These are phyloP conservation scores for Aethes cnicana DNA, from an alignment of 2,888 invertebrate genomes.

Conservation along the genomic window DNA sequence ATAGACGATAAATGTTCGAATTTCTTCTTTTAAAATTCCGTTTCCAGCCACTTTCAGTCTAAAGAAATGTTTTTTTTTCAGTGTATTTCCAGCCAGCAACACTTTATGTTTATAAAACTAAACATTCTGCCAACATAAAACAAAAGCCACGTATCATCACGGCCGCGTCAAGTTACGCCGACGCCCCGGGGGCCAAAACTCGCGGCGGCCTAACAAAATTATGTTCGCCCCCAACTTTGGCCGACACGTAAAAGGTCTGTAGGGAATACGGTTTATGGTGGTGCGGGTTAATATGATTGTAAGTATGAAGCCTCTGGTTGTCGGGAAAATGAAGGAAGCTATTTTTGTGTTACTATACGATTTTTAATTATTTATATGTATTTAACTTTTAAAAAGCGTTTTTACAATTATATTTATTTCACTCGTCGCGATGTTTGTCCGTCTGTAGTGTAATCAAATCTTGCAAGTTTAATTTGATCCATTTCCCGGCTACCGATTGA, in stretches of 20 bases:
- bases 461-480: no score
- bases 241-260: conserved; percentile 27
- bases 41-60: no score
- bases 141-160: conserved; percentile 14
- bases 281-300: conserved; percentile 14
- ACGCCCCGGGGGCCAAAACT: conserved; percentile 22
- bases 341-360: neutral
- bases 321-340: neutral
- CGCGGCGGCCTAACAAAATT: conserved; percentile 28
- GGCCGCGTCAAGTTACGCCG: conserved; percentile 19
- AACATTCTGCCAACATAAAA: conserved; percentile 5
- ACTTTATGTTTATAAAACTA: conserved; percentile 1
- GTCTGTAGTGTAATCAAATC: no score
- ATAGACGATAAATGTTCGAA: no score
- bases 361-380: no score
- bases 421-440: no score
- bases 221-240: conserved; percentile 26
- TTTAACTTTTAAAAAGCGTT: no score
- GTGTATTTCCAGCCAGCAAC: neutral
- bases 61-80: neutral
- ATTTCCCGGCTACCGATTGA: no score
- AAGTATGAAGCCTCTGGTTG: conserved; percentile 1
- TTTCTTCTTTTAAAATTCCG: no score
- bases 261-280: conserved; percentile 17
- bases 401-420: no score